A percentile compares a stretch with the other conserved stretches of the same genome.
Evolutionary conservation across 2,797 vertebrate genomes (phyloP).

Genomic region (Thalassophryne amazonica): DNA sequence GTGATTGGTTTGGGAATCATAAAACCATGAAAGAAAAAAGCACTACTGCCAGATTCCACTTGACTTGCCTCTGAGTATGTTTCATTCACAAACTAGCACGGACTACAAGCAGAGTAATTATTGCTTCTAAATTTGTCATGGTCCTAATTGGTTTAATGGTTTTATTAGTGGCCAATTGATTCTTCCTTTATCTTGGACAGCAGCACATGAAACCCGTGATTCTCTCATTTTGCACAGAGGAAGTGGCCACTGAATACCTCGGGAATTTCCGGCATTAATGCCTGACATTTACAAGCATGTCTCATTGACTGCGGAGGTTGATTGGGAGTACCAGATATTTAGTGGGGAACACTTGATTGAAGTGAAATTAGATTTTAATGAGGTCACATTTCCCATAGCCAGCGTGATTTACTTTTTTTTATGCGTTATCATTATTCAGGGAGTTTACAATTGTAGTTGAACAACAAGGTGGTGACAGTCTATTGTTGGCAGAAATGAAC

Average conservation of each 20-base stretch:
- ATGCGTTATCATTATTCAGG: background rate
- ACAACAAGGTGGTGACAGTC: slow-evolving; percentile 19
- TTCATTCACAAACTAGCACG: slow-evolving; percentile 18
- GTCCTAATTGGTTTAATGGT: slow-evolving; percentile 52
- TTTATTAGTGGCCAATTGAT: slow-evolving; percentile 60
- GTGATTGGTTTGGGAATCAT: no score
- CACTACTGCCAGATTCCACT: background rate
- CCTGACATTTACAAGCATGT: slow-evolving; percentile 36
- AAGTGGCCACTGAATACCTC: background rate
- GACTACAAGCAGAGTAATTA: slow-evolving; percentile 45
- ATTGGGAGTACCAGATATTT: slow-evolving; percentile 48
- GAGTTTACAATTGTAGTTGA: slow-evolving; percentile 11
- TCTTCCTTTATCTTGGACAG: slow-evolving; percentile 34
- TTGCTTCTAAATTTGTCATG: slow-evolving; percentile 52
- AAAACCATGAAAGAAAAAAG: no score
- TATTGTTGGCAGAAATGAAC: slow-evolving; percentile 13
- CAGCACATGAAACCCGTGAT: background rate
- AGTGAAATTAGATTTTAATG: slow-evolving; percentile 48
- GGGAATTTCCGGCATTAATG: slow-evolving; percentile 18
- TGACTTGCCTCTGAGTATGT: slow-evolving; percentile 1
- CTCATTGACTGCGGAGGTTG: slow-evolving; percentile 29
- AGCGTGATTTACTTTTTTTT: slow-evolving; percentile 24
- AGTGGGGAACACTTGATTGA: slow-evolving; percentile 18
- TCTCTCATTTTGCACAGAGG: background rate
- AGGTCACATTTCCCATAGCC: slow-evolving; percentile 18